phyloP scores from a whole-genome alignment of 2,797 vertebrate genomes.

The Leucoraja ocellata region DNA sequence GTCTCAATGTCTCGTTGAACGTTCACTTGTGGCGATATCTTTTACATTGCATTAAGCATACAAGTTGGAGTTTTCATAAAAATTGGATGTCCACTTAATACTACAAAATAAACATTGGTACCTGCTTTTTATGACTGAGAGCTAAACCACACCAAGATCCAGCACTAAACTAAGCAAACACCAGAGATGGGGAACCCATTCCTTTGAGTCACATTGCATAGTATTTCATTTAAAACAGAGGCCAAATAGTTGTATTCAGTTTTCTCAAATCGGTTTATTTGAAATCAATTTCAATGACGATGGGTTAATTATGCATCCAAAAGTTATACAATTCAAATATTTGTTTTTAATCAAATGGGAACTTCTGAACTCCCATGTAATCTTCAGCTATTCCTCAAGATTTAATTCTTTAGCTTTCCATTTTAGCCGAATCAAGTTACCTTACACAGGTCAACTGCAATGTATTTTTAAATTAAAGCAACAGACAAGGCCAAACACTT shows the following conservation, averaged over 20 bases:
- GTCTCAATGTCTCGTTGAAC: background rate
- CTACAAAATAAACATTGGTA: background rate
- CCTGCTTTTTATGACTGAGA: background rate
- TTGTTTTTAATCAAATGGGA: background rate
- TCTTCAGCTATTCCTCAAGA: background rate
- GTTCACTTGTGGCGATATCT: background rate
- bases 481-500: background rate
- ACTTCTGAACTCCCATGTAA: background rate
- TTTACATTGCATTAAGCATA: background rate
- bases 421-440: background rate
- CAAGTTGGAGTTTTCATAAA: background rate
- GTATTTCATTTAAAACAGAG: background rate
- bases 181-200: background rate
- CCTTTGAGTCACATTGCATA: background rate
- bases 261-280: background rate
- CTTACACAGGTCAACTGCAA: background rate
- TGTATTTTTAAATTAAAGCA: background rate
- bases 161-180: background rate
- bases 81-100: background rate
- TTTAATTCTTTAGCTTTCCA: background rate
- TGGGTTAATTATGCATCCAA: too few relatives aligned
- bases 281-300: too few relatives aligned
- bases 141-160: background rate
- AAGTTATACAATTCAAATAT: background rate
- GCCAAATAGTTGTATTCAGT: background rate